Evolutionary conservation across 2,113 vertebrate genomes (phyloP), one percentile per base, ranked within the genome.

Genomic region (Jaculus jaculus): DNA sequence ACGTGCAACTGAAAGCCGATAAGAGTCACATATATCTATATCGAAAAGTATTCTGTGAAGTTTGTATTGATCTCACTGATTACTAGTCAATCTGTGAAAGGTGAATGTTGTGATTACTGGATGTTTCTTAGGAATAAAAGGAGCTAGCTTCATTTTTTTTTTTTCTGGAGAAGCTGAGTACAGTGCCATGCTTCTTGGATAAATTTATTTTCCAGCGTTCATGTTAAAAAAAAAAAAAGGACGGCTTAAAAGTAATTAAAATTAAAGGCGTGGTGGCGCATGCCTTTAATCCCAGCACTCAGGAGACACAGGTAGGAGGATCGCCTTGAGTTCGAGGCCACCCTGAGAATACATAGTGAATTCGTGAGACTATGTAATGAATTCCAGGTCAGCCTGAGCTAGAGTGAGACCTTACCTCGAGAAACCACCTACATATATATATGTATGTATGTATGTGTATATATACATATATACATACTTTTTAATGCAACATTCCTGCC

Each of bases 121-220:
- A 11, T 75, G 93, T 39, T 89, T 94, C 47, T 4, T 28, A 61
- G 18, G 60, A 66, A 93, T 34, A 60, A 90, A 83, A 77, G 26
- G 51, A 51, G 12, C 54, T 32, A 88, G 87, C 42, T 87, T 83
- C 83, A 58, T 32, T 65, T 7, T 61, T 80, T 32, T 65, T 7
- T 61, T 80, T 60, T 21, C 66, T 51, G 21, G 32, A 21, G 66
- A 28, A 69, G 21, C 26, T 39, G 30, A 68, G 94, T 86, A 90
- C 18, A 75, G 61, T 0, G 32, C 20, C n/a, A 24, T 9, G 4
- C 30, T 4, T 81, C 58, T 68, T 60, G 74, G 32, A 69, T 28
- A n/a, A 60, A 39, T 69, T 92, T 71, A 83, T 91, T 91, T 89
- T 20, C 39, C 60, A 71, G 37, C 39, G 24, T 58, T 94, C 61